Conservation (phyloP, 2,113 vertebrate genomes). For the Morone saxatilis region DNA sequence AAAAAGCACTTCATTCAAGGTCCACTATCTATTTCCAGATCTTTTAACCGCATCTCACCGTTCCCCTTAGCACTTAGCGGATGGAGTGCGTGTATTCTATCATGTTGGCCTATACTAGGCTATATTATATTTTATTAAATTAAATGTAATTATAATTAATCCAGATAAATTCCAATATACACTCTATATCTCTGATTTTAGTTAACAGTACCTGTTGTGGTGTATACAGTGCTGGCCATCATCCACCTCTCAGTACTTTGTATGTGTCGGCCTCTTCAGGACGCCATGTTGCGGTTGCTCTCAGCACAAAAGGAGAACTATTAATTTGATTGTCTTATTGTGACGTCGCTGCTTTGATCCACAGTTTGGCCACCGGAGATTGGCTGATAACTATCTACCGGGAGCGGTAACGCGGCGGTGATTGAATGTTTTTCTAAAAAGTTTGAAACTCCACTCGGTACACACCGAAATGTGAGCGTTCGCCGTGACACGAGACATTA, state of each 20-base stretch:
- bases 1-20: neutral
- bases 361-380: neutral
- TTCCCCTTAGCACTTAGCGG: neutral
- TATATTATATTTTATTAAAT: neutral
- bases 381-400: conserved; percentile 6
- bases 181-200: neutral
- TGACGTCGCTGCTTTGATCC: conserved; percentile 17
- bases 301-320: conserved; percentile 13
- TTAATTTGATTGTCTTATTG: conserved; percentile 5
- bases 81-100: too few species aligned
- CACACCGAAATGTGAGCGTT: conserved; percentile 24
- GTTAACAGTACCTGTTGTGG: neutral
- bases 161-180: neutral
- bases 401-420: neutral
- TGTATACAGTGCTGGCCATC: neutral
- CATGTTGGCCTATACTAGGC: too few species aligned
- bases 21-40: too few species aligned
- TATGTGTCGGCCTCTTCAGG: conserved; percentile 22
- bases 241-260: neutral
- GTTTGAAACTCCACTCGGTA: conserved; percentile 33
- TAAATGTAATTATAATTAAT: too few species aligned
- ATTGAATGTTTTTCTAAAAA: conserved; percentile 11
- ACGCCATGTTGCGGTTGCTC: conserved; percentile 27
- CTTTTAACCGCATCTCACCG: neutral
- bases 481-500: conserved; percentile 34